Evolutionary conservation across 2,113 vertebrate genomes (phyloP), one percentile per base, ranked within the genome.

Genomic region (Poecilia latipinna): DNA sequence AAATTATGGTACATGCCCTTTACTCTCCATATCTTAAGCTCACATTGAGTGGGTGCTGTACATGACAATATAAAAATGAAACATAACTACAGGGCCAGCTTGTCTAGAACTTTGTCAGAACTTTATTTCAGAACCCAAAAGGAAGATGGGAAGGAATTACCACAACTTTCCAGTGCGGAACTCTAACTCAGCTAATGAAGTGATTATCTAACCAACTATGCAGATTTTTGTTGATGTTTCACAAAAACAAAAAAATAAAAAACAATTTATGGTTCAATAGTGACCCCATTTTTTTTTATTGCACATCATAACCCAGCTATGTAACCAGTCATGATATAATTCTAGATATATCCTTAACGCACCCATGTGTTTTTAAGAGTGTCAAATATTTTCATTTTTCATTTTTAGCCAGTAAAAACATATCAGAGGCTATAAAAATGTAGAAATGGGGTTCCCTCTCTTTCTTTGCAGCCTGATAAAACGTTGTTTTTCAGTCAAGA

Each of bases 401-500:
- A 61, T 12, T 35, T 39, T 67, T 65, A 80, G 87, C 86, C 81
- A 84, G 84, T 82, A 72, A 89, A 91, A 92, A 90, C 83, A 90
- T 78, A 76, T 68, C 70, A 39, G 44, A 76, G 75, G 62, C 77
- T 80, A 78, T 86, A 78, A 84, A 37, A 74, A 62, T 71, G 65
- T 28, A 19, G 82, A 79, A 78, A 80, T 74, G 68, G 35, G 57
- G 17, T 48, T 48, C 44, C 17, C 4, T 24, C 61, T 82, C 72
- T 77, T 74, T 51, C 65, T 74, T 61, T 84, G 51, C 37, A 78
- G 86, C 78, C 74, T 80, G 82, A 88, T 91, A 86, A 83, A 88
- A 86, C 82, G 74, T 68, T 32, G 19, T 35, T 4, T 74, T 44
- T 77, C 39, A 80, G 72, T 87, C 81, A 72, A 78, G 75, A 84